Conservation (phyloP, 2,113 vertebrate genomes). For the Albula goreensis region DNA sequence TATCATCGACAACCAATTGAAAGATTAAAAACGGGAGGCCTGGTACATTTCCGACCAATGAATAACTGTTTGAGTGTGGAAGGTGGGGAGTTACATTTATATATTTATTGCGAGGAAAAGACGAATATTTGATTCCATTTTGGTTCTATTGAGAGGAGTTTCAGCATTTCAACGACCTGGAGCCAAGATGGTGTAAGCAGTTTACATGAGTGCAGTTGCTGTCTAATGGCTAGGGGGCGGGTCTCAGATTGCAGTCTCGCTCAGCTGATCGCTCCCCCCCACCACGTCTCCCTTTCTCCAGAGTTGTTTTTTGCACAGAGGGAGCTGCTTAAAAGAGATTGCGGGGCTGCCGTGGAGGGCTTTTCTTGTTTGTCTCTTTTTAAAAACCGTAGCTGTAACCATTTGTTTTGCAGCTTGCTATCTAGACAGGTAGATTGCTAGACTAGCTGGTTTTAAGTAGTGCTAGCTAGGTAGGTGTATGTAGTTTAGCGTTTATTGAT, state of each 20-base stretch:
- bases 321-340: constrained; percentile 69
- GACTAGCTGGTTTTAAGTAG: constrained; percentile 50
- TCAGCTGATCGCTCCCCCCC: constrained; percentile 68
- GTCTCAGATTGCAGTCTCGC: constrained; percentile 57
- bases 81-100: constrained; percentile 31
- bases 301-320: constrained; percentile 70
- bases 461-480: constrained; percentile 25
- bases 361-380: constrained; percentile 35
- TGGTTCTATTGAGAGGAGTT: constrained; percentile 45
- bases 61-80: not conserved
- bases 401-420: constrained; percentile 12
- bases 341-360: constrained; percentile 44
- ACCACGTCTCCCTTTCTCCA: constrained; percentile 47
- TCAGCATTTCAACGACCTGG: not conserved
- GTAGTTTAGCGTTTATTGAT: constrained; percentile 37
- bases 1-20: constrained; percentile 54
- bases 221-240: constrained; percentile 51
- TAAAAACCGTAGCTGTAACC: constrained; percentile 29
- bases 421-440: constrained; percentile 39
- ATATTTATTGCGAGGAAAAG: not conserved
- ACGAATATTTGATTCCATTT: constrained; percentile 44
- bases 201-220: constrained; percentile 42
- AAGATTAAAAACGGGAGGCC: constrained; percentile 36
- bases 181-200: constrained; percentile 66
- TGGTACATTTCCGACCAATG: constrained; percentile 48